Conservation (phyloP, 2,113 vertebrate genomes). For the Vimba vimba region DNA sequence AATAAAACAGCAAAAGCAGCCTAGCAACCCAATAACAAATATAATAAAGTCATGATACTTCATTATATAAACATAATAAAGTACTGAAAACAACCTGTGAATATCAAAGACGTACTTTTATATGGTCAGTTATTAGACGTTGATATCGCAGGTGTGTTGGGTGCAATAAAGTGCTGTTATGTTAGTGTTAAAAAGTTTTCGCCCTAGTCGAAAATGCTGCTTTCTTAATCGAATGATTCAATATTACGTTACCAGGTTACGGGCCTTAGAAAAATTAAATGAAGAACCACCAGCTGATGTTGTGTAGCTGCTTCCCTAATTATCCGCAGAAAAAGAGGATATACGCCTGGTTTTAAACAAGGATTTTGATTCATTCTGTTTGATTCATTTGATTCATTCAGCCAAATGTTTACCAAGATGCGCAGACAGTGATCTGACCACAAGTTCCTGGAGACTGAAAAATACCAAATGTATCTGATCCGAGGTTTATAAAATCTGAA, state of each 20-base stretch:
- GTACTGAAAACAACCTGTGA: background rate
- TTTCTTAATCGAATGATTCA: constrained; percentile 60
- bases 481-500: background rate
- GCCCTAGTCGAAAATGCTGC: background rate
- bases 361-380: background rate
- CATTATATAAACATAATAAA: background rate
- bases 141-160: background rate
- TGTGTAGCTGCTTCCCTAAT: constrained; percentile 38
- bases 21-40: constrained; percentile 25
- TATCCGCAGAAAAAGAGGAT: background rate
- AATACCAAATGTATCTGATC: background rate
- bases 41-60: background rate
- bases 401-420: background rate
- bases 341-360: background rate
- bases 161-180: background rate
- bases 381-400: background rate
- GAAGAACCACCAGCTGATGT: constrained; percentile 52
- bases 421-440: background rate
- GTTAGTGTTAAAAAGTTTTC: background rate
- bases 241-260: constrained; percentile 62
- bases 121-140: background rate
- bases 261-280: constrained; percentile 62
- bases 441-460: background rate
- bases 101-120: constrained; percentile 12
- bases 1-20: constrained; percentile 5